A percentile compares a stretch with the other conserved stretches of the same genome.
These are phyloP conservation scores for Ifrita kowaldi DNA, from an alignment of 2,113 vertebrate genomes.

Conservation along the genomic window DNA sequence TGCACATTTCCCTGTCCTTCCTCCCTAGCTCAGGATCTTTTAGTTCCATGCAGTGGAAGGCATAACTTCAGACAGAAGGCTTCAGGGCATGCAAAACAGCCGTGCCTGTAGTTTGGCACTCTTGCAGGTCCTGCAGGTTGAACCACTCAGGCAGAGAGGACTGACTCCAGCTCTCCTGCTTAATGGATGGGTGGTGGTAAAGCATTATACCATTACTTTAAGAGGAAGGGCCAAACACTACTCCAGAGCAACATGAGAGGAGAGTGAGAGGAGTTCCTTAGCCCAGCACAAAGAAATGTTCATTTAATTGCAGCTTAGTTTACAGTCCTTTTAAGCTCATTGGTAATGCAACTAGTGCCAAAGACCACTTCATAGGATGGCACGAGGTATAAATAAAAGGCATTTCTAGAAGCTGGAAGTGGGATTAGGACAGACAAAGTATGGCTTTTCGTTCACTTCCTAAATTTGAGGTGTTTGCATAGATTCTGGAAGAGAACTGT, in stretches of 20 bases:
- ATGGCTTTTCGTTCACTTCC: neutral
- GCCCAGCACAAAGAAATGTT: neutral
- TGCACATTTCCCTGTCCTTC: neutral
- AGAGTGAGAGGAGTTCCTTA: neutral
- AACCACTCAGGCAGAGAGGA: neutral
- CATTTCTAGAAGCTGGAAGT: neutral
- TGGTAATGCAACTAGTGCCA: neutral
- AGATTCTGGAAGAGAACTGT: neutral
- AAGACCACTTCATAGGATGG: neutral
- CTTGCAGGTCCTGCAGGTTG: neutral
- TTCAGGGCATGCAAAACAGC: neutral
- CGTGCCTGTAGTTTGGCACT: neutral
- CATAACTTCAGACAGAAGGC: neutral
- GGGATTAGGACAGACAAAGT: neutral
- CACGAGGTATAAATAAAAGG: neutral
- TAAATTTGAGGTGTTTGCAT: neutral
- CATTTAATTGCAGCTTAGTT: conserved; percentile 13
- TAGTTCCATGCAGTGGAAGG: neutral
- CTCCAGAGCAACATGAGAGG: neutral
- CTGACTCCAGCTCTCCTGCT: neutral
- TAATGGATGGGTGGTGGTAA: neutral
- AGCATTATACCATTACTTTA: neutral
- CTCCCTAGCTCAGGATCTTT: neutral
- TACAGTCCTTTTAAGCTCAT: neutral
- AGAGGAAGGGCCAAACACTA: neutral